Evolutionary conservation across 2,888 invertebrate species (phyloP).

Genomic region (Synanthedon andrenaeformis): DNA sequence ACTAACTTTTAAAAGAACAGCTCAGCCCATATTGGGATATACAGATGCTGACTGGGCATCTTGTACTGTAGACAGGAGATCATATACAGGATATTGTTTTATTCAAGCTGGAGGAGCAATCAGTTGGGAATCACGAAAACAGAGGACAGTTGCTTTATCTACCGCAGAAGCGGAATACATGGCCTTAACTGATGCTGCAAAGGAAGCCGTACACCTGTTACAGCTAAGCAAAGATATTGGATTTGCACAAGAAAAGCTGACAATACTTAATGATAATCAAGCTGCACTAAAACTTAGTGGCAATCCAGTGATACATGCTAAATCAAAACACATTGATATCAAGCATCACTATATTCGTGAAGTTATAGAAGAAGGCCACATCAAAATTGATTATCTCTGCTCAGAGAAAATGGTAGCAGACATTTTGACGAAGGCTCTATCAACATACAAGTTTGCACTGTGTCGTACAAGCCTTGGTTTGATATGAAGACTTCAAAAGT

Average conservation of each 20-base stretch:
- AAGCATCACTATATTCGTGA: too few species aligned
- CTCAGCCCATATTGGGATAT: neutral
- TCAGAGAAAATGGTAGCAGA: too few species aligned
- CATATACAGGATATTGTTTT: constrained; percentile 13
- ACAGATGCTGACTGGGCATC: constrained; percentile 10
- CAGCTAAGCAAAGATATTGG: too few species aligned
- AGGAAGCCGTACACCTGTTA: too few species aligned
- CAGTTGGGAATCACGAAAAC: too few species aligned
- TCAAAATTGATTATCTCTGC: neutral
- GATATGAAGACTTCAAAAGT: neutral
- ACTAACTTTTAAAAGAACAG: neutral
- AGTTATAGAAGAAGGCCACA: too few species aligned
- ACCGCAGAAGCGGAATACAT: constrained; percentile 14
- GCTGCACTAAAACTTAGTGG: neutral
- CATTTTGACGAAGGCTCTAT: neutral
- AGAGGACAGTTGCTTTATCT: constrained; percentile 12
- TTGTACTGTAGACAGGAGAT: constrained; percentile 8
- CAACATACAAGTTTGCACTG: neutral
- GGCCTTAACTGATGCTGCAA: constrained; percentile 8
- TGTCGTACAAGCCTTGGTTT: neutral
- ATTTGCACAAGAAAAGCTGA: neutral
- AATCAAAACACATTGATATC: constrained; percentile 1
- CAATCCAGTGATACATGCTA: neutral
- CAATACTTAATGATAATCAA: neutral
- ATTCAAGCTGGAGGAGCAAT: constrained; percentile 3